These are phyloP conservation scores for Prenolepis imparis DNA, from an alignment of 2,888 invertebrate genomes.

Conservation along the genomic window DNA sequence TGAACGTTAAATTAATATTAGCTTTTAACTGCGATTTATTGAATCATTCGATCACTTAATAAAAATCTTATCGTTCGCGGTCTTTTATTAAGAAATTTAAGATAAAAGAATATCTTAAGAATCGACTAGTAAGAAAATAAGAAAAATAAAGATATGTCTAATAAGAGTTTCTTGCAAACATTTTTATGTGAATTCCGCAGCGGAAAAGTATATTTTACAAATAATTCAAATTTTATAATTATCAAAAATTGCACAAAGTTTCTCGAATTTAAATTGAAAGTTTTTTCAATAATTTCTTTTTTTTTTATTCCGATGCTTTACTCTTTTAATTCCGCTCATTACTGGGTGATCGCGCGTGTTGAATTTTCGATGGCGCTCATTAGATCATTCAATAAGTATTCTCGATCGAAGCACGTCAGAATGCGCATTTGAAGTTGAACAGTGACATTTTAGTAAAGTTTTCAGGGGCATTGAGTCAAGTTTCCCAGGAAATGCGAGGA, in stretches of 20 bases:
- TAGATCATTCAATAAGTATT: not conserved
- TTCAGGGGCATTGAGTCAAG: not conserved
- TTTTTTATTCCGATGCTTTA: not conserved
- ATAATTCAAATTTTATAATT: not conserved
- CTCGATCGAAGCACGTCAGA: not conserved
- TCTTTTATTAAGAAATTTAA: not conserved
- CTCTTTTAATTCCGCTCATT: not conserved
- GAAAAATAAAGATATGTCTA: not conserved
- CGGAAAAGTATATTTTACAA: not conserved
- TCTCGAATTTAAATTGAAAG: not conserved
- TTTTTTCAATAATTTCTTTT: not conserved
- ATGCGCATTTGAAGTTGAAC: not conserved
- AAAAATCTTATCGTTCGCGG: not conserved
- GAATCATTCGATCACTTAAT: not conserved
- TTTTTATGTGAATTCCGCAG: not conserved
- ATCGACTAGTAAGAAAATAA: not conserved
- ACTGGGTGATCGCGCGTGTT: not conserved
- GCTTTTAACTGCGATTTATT: not conserved
- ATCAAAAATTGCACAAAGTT: not conserved
- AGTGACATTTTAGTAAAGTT: constrained; percentile 3
- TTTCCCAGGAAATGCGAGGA: not conserved
- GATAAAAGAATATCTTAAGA: not conserved
- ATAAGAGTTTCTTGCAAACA: not conserved
- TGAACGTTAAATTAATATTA: not conserved
- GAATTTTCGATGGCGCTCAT: not conserved